These are phyloP conservation scores for Dryococelus australis DNA, from an alignment of 2,888 invertebrate genomes.

Conservation along the genomic window DNA sequence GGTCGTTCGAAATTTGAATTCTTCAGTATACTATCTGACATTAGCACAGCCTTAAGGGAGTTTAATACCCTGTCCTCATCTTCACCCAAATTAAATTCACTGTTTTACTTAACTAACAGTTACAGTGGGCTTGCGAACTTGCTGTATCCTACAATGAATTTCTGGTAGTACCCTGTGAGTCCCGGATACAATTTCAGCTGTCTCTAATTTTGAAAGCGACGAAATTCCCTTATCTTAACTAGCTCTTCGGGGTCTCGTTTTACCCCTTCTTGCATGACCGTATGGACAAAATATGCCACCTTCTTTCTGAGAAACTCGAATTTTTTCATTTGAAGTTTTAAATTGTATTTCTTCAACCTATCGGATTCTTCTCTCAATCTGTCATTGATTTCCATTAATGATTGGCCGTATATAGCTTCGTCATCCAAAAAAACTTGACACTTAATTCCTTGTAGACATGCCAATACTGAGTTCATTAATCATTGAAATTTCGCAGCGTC, in stretches of 20 bases:
- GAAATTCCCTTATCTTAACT: background rate
- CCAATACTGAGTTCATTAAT: background rate
- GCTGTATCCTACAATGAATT: constrained; percentile 38
- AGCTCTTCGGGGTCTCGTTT: constrained; percentile 29
- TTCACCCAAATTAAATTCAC: constrained; percentile 25
- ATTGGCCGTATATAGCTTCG: background rate
- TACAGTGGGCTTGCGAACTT: constrained; percentile 34
- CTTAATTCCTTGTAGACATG: background rate
- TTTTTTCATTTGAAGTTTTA: constrained; percentile 40
- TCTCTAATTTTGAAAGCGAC: background rate
- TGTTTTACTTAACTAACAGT: background rate
- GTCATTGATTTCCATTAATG: background rate
- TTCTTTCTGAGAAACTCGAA: constrained; percentile 39
- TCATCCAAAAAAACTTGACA: background rate
- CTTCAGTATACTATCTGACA: too few relatives aligned
- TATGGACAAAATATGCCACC: background rate
- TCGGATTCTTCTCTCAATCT: background rate
- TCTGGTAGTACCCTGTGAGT: constrained; percentile 29
- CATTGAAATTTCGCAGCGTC: background rate
- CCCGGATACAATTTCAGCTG: constrained; percentile 12
- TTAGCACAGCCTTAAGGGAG: too few relatives aligned
- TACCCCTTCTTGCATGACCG: constrained; percentile 23
- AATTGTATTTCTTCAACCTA: constrained; percentile 19
- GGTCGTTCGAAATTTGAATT: too few relatives aligned
- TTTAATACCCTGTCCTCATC: constrained; percentile 32